Evolutionary conservation across 2,888 invertebrate species (phyloP).

Genomic region (Diogma glabrata): DNA sequence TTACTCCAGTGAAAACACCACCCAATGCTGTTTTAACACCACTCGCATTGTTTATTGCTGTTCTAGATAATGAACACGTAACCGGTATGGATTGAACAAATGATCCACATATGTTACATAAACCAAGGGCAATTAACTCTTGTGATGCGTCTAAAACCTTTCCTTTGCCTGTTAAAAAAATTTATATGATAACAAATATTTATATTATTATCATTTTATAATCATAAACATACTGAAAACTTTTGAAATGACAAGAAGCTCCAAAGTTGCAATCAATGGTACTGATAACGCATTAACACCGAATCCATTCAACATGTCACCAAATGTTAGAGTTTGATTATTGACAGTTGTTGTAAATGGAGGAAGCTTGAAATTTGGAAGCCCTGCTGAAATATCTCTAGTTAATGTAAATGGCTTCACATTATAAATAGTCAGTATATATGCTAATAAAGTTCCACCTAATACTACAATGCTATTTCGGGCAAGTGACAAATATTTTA

Average conservation of each 20-base stretch:
- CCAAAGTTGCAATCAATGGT: slow-evolving; percentile 60
- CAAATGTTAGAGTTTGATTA: too few relatives aligned
- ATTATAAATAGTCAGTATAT: slow-evolving; percentile 38
- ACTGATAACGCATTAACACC: slow-evolving; percentile 55
- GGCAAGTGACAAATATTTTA: slow-evolving; percentile 44
- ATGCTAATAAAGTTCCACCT: slow-evolving; percentile 52
- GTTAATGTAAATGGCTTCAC: slow-evolving; percentile 56
- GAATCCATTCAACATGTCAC: slow-evolving; percentile 46
- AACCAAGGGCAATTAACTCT: slow-evolving; percentile 77
- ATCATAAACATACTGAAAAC: slow-evolving; percentile 67
- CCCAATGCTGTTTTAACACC: slow-evolving; percentile 78
- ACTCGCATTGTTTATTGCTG: slow-evolving; percentile 83
- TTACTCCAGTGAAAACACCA: slow-evolving; percentile 59
- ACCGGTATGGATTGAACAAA: slow-evolving; percentile 79
- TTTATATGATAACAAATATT: too few relatives aligned
- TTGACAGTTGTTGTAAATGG: slow-evolving; percentile 48
- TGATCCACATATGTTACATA: slow-evolving; percentile 67
- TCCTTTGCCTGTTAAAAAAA: slow-evolving; percentile 57
- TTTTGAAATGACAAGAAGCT: slow-evolving; percentile 64
- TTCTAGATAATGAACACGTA: slow-evolving; percentile 75
- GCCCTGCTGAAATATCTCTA: slow-evolving; percentile 53
- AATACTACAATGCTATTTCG: slow-evolving; percentile 73
- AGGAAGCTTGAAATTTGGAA: slow-evolving; percentile 55
- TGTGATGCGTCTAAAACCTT: slow-evolving; percentile 73
- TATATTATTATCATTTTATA: neutral